Base-by-base conservation (phyloP, 2,113 vertebrate species). In the Paraplagusia blochii region DNA sequence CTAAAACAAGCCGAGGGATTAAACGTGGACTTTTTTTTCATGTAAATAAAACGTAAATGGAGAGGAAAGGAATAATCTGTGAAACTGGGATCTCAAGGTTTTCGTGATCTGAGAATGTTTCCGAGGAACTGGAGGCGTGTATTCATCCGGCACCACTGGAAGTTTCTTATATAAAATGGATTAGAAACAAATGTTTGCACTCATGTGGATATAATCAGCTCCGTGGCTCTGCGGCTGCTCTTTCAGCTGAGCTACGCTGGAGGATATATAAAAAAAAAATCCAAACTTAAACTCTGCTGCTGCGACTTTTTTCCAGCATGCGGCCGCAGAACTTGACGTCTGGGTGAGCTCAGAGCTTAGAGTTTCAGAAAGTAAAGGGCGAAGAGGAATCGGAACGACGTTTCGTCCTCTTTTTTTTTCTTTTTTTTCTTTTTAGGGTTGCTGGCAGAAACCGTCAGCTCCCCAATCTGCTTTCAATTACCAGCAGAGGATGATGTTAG, bases 181-280 rank as follows among this genome's bases (percentile, higher is more conserved):
- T 90, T 89, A 83, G 87, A 88, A 90, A 84, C 86, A 89, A 90
- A 87, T 87, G 88, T 88, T 87, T 87, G 76, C 75, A 82, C 79
- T 88, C 85, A 88, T 89, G 87, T 88, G 88, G 88, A 87, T 85
- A 81, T 85, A 85, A 90, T 87, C 87, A 88, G 76, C 82, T 79
- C 79, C 68, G 52, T 72, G 76, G 74, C 83, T 83, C 74, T 85
- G 82, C 35, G 77, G 75, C 81, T 39, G 67, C 74, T 73, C 74
- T 72, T 81, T 84, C 84, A 85, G 83, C 85, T 86, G 70, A 77
- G 83, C 80, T 63, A 68, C 58, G 68, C 67, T 66, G 62, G 58
- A 69, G 63, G 61, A 59, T 66, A 44, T 18, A 29, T 9, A 10
- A 10, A 67, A 76, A 64, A 62, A 64, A 63, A 55, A 68, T 22